phyloP scores from a whole-genome alignment of 2,888 invertebrate species.

The Petrophora chlorosata region DNA sequence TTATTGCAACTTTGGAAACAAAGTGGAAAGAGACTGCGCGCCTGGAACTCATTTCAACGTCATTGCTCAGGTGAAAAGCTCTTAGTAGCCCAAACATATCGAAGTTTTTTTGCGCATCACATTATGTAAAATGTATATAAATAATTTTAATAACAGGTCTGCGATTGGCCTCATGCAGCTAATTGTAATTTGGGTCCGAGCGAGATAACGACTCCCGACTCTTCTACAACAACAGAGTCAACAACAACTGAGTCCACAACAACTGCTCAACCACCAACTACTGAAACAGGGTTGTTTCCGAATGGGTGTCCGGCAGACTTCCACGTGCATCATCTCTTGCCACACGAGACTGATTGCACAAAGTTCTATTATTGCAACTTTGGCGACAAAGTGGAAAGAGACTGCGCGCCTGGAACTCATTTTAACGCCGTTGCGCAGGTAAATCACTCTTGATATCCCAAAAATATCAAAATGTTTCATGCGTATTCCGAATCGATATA shows the following conservation, averaged over 20 bases:
- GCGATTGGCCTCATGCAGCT: constrained; percentile 19
- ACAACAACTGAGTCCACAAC: constrained; percentile 4
- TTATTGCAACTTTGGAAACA: constrained; percentile 52
- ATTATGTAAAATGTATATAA: too few relatives aligned
- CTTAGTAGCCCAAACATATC: too few relatives aligned
- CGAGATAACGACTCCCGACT: too few relatives aligned
- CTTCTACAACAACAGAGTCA: background rate
- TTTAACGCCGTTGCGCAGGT: constrained; percentile 57
- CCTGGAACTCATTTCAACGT: constrained; percentile 52
- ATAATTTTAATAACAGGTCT: constrained; percentile 24
- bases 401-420: constrained; percentile 47
- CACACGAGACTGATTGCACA: constrained; percentile 44
- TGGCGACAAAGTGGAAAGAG: constrained; percentile 44
- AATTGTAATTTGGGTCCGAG: too few relatives aligned
- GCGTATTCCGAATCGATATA: background rate
- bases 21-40: constrained; percentile 45
- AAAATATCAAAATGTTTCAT: too few relatives aligned
- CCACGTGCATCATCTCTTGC: constrained; percentile 42
- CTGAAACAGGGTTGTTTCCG: constrained; percentile 31
- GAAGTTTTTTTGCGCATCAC: too few relatives aligned
- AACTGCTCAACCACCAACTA: constrained; percentile 1
- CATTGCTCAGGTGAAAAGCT: constrained; percentile 46
- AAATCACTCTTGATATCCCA: constrained; percentile 6
- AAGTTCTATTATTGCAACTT: constrained; percentile 59
- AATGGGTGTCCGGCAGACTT: constrained; percentile 53